Evolutionary conservation across 2,888 invertebrate species (phyloP).

Genomic region (Troilus luridus): DNA sequence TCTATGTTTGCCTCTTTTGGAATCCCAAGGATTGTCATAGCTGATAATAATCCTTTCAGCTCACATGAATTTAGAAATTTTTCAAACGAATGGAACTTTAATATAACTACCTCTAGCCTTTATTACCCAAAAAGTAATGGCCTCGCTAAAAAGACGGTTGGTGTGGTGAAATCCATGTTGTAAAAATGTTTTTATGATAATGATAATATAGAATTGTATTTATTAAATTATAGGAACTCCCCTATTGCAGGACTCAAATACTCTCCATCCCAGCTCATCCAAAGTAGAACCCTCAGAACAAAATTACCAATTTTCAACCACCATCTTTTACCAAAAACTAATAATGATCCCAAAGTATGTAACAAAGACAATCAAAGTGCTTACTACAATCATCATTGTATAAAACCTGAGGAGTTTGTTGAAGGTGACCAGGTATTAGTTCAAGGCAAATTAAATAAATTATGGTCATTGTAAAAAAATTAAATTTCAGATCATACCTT

Average conservation of each 20-base stretch:
- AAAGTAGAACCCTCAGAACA: too few species aligned
- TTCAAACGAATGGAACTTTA: slow-evolving; percentile 50
- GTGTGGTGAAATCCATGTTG: too few species aligned
- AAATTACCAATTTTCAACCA: background rate
- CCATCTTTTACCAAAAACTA: background rate
- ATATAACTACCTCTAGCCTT: slow-evolving; percentile 30
- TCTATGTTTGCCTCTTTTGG: too few species aligned
- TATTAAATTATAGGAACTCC: too few species aligned
- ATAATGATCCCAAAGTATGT: background rate
- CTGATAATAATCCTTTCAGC: slow-evolving; percentile 54
- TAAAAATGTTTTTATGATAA: too few species aligned
- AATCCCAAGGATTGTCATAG: slow-evolving; percentile 52
- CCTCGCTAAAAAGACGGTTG: too few species aligned
- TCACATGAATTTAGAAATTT: slow-evolving; percentile 35
- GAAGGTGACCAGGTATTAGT: slow-evolving; percentile 5
- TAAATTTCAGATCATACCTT: background rate
- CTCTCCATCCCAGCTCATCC: too few species aligned
- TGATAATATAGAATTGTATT: too few species aligned
- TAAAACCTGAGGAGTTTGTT: too few species aligned
- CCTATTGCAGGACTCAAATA: too few species aligned
- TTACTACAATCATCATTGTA: too few species aligned
- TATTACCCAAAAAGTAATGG: slow-evolving; percentile 24
- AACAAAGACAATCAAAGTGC: too few species aligned
- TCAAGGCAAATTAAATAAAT: background rate
- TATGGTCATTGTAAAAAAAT: background rate